These are phyloP conservation scores for Drosophila albomicans DNA, from an alignment of 1,140 invertebrate species.

Conservation along the genomic window DNA sequence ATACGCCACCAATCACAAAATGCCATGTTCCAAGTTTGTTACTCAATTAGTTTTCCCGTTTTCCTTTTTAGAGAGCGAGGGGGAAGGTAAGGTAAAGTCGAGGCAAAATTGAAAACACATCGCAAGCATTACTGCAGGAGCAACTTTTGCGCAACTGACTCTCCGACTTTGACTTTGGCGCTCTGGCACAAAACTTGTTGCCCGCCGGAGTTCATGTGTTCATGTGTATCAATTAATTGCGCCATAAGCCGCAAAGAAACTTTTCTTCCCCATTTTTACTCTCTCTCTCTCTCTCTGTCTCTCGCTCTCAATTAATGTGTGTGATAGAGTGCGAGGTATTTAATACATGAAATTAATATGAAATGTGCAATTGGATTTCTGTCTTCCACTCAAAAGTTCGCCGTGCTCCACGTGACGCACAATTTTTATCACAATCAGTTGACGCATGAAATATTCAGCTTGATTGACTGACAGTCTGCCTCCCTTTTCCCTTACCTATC, in stretches of 20 bases:
- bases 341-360: slow-evolving; percentile 48
- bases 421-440: slow-evolving; percentile 37
- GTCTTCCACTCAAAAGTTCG: slow-evolving; percentile 21
- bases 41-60: slow-evolving; percentile 82
- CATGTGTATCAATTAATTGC: slow-evolving; percentile 78
- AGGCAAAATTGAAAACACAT: slow-evolving; percentile 76
- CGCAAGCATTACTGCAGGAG: slow-evolving; percentile 27
- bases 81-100: not conserved
- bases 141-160: slow-evolving; percentile 75
- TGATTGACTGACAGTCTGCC: slow-evolving; percentile 38
- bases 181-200: slow-evolving; percentile 61
- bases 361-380: slow-evolving; percentile 20
- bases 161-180: slow-evolving; percentile 63
- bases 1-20: slow-evolving; percentile 79
- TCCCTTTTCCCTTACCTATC: not conserved
- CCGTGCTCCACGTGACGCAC: slow-evolving; percentile 13
- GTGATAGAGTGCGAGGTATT: slow-evolving; percentile 27
- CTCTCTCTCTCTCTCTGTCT: not conserved
- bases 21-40: slow-evolving; percentile 78
- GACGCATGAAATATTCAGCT: slow-evolving; percentile 37
- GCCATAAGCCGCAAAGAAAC: slow-evolving; percentile 74
- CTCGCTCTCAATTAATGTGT: slow-evolving; percentile 32
- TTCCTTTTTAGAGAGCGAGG: slow-evolving; percentile 39
- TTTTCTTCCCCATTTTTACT: slow-evolving; percentile 22
- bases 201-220: slow-evolving; percentile 43